A percentile compares a stretch with the other conserved stretches of the same genome.
Evolutionary conservation across 1,140 invertebrate species (phyloP).

Genomic region (Macrotrachela quadricornifera): DNA sequence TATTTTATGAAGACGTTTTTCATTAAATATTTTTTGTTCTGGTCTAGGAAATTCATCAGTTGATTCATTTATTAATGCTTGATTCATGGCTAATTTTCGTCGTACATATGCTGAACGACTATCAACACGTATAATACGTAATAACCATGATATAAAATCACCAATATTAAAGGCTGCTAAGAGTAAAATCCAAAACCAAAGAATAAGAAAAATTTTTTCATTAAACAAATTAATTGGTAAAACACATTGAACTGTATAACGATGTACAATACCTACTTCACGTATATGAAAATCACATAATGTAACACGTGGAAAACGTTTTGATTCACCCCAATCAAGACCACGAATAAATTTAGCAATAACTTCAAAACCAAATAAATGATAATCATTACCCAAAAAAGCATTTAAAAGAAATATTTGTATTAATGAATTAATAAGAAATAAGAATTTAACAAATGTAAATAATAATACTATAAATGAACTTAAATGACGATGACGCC

Average conservation of each 20-base stretch:
- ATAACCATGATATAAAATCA: constrained; percentile 5
- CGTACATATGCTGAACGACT: neutral
- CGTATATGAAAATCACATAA: constrained; percentile 5
- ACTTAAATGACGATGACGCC: constrained; percentile 31
- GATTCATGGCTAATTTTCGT: neutral
- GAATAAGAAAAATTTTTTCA: constrained; percentile 5
- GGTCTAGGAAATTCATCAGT: too few species aligned
- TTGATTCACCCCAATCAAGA: constrained; percentile 20
- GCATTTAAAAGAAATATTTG: constrained; percentile 34
- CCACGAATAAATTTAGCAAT: constrained; percentile 26
- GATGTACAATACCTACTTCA: constrained; percentile 6
- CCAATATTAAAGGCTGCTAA: constrained; percentile 1
- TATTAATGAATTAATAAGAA: constrained; percentile 30
- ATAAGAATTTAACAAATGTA: constrained; percentile 32
- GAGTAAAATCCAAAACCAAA: constrained; percentile 7
- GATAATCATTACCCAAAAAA: constrained; percentile 33
- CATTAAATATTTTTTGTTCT: too few species aligned
- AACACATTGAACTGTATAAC: constrained; percentile 8
- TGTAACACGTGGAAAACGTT: constrained; percentile 4
- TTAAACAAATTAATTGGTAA: constrained; percentile 6
- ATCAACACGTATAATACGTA: neutral
- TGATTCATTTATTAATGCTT: neutral
- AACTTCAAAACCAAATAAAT: constrained; percentile 32
- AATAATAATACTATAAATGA: constrained; percentile 32
- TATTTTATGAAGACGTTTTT: neutral